These are phyloP conservation scores for Ormyrus thymus DNA, from an alignment of 2,888 invertebrate species.

Conservation along the genomic window DNA sequence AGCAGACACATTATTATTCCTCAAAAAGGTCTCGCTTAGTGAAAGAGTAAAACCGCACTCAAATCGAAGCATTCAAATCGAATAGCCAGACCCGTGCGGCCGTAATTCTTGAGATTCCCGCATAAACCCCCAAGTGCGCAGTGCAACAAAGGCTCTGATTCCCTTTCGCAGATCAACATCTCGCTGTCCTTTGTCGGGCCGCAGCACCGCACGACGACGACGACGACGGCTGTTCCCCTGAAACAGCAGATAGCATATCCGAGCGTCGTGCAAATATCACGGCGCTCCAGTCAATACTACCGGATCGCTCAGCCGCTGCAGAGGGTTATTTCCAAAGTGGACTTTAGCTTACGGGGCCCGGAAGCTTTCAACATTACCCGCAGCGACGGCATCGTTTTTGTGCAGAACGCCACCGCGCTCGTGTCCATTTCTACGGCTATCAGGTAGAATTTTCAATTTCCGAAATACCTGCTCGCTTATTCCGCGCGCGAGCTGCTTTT, in stretches of 20 bases:
- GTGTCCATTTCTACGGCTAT: conserved; percentile 73
- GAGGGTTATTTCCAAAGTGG: conserved; percentile 58
- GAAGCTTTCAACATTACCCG: conserved; percentile 77
- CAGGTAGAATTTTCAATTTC: conserved; percentile 64
- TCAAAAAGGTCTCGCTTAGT: too few species aligned
- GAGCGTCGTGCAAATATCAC: conserved; percentile 60
- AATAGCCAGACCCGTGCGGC: too few species aligned
- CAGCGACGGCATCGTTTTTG: conserved; percentile 78
- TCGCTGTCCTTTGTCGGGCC: conserved; percentile 67
- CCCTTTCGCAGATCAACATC: conserved; percentile 65
- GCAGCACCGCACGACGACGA: conserved; percentile 65
- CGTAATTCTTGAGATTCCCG: too few species aligned
- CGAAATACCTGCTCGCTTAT: neutral
- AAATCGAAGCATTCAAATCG: too few species aligned
- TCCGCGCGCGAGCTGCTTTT: neutral
- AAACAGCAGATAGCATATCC: conserved; percentile 64
- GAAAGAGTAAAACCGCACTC: too few species aligned
- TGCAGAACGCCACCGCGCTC: conserved; percentile 75
- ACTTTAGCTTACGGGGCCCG: conserved; percentile 64
- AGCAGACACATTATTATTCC: too few species aligned
- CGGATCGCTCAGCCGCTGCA: conserved; percentile 66
- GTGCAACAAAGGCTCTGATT: too few species aligned
- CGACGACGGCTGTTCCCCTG: conserved; percentile 59
- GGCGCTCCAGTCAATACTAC: conserved; percentile 62
- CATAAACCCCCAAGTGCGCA: too few species aligned